Evolutionary conservation across 2,113 vertebrate species (phyloP).

Genomic region (Colinus virginianus): DNA sequence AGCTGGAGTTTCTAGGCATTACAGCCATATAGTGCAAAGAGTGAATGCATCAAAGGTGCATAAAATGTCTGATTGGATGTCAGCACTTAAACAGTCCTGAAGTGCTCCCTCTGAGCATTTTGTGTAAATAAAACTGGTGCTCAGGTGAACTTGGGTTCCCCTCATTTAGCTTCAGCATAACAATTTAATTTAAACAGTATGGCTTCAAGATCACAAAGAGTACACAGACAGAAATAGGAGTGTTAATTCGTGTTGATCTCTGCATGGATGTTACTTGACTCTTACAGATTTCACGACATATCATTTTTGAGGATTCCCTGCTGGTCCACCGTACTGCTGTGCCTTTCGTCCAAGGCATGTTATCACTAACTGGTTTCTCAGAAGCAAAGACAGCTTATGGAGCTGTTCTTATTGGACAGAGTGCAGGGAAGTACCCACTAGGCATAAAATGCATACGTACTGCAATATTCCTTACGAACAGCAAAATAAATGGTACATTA

Average conservation of each 20-base stretch:
- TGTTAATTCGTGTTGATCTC: not conserved
- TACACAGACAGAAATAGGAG: not conserved
- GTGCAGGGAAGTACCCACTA: not conserved
- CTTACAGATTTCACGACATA: not conserved
- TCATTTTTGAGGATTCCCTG: not conserved
- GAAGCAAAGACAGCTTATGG: not conserved
- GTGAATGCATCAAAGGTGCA: not conserved
- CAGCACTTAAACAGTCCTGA: slow-evolving; percentile 13
- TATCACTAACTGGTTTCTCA: not conserved
- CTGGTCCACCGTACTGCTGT: not conserved
- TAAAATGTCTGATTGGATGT: not conserved
- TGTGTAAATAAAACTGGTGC: not conserved
- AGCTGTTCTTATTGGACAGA: not conserved
- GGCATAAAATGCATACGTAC: not conserved
- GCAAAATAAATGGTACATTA: not conserved
- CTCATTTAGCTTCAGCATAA: not conserved
- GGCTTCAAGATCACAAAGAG: not conserved
- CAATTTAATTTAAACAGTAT: not conserved
- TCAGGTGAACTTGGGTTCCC: not conserved
- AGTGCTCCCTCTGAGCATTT: not conserved
- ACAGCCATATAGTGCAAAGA: not conserved
- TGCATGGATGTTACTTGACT: not conserved
- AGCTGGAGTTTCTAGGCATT: not conserved
- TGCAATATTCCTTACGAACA: not conserved
- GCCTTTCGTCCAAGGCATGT: not conserved